Evolutionary conservation across 64 coral and sea anemone species (phyloP).

Genomic region (Orbicella faveolata): DNA sequence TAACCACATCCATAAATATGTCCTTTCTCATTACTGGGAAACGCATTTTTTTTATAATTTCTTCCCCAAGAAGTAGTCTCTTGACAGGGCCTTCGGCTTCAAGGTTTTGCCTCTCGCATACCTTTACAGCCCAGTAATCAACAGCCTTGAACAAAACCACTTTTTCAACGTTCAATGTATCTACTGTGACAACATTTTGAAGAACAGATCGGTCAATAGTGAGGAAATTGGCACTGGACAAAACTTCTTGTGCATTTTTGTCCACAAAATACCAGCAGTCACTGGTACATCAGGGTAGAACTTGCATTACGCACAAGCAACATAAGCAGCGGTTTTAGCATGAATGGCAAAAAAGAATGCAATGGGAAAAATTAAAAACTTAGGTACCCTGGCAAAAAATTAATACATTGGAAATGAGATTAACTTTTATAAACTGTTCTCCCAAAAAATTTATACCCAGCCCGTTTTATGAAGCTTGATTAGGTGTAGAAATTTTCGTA

Average conservation of each 20-base stretch:
- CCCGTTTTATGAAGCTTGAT: too few species aligned
- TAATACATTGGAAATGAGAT: too few species aligned
- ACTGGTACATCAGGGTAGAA: background rate
- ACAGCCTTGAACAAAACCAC: constrained; percentile 43
- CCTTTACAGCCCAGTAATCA: constrained; percentile 32
- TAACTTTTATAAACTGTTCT: too few species aligned
- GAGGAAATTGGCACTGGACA: background rate
- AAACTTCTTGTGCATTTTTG: background rate
- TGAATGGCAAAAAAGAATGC: too few species aligned
- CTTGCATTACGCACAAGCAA: too few species aligned
- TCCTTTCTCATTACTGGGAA: constrained; percentile 38
- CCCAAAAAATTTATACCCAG: too few species aligned
- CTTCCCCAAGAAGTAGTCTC: constrained; percentile 29
- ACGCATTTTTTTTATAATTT: constrained; percentile 17
- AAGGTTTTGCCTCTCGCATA: background rate
- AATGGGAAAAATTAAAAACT: too few species aligned
- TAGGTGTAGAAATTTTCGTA: too few species aligned
- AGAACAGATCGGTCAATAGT: constrained; percentile 3
- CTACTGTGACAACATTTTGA: constrained; percentile 14
- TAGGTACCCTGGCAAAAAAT: too few species aligned
- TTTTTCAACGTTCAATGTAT: constrained; percentile 37
- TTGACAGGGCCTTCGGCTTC: constrained; percentile 12
- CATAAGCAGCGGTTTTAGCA: too few species aligned
- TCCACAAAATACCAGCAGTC: constrained; percentile 43
- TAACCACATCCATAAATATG: constrained; percentile 42